Evolutionary conservation across 2,888 invertebrate species (phyloP).

Genomic region (Spodoptera littoralis): DNA sequence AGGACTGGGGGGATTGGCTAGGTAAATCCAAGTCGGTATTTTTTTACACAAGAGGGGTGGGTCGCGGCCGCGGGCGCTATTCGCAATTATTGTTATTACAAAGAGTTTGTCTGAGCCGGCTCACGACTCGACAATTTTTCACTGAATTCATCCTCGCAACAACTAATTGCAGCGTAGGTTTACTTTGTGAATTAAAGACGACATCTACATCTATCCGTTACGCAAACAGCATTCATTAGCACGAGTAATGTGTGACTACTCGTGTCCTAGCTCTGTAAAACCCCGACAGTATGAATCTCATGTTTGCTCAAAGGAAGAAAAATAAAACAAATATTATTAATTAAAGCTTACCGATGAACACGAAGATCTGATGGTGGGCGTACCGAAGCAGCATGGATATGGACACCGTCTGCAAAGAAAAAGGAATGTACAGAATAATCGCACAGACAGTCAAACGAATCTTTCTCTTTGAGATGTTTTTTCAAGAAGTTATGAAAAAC

Average conservation of each 20-base stretch:
- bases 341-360: slow-evolving; percentile 97
- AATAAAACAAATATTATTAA: slow-evolving; percentile 36
- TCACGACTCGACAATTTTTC: slow-evolving; percentile 78
- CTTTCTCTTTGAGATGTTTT: neutral
- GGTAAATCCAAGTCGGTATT: slow-evolving; percentile 80
- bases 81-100: slow-evolving; percentile 88
- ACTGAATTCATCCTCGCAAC: slow-evolving; percentile 75
- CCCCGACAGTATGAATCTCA: slow-evolving; percentile 1
- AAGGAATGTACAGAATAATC: slow-evolving; percentile 15
- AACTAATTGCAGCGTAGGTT: slow-evolving; percentile 69
- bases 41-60: slow-evolving; percentile 67
- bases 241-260: neutral
- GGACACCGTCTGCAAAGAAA: slow-evolving; percentile 96
- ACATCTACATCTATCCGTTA: neutral
- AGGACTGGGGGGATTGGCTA: slow-evolving; percentile 64
- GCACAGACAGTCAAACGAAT: slow-evolving; percentile 4
- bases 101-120: slow-evolving; percentile 85
- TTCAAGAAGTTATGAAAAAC: slow-evolving; percentile 1
- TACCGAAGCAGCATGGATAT: slow-evolving; percentile 99
- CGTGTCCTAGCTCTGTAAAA: slow-evolving; percentile 12
- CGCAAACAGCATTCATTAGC: slow-evolving; percentile 1
- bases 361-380: slow-evolving; percentile 99
- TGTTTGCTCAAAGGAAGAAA: slow-evolving; percentile 30
- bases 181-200: slow-evolving; percentile 13
- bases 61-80: slow-evolving; percentile 78